Evolutionary conservation across 2,888 invertebrate genomes (phyloP), one percentile per base, ranked within the genome.

Genomic region (Lacanobia wlatinum): DNA sequence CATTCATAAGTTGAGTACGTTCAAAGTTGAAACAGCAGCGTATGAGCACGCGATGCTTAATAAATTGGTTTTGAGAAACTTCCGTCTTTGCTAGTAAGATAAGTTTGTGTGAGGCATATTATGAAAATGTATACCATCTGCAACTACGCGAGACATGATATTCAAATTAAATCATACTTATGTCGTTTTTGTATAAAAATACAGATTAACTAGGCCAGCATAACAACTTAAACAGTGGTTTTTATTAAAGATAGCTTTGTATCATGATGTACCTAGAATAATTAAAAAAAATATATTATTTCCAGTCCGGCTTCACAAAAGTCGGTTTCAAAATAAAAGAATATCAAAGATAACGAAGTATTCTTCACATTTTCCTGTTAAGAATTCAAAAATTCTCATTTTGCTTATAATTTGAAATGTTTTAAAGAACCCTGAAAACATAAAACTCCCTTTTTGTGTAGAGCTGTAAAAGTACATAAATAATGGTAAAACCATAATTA

Each of bases 51-150:
- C 12, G 18, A 67, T 53, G 40, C 12, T 60, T 16, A 7, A 18
- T 16, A 55, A 68, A 74, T 68, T 60, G 48, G 34, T 56, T 77
- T 55, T 38, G 1, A 46, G 61, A 74, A 55, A 60, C 48, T 74
- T 59, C 2, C 18, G 16, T 59, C 46, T 67, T 23, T 23, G 16
- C 34, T 28, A 48, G 12, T 43, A 18, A n/a, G 14, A 12, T 8
- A 65, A 40, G 14, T 67, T 48, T 59, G 8, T 34, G 34, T 28
- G 28, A 28, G 28, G 2, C 28, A 48, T 34, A 14, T 48, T 75
- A 56, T n/a, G 50, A 12, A 34, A 40, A 61, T n/a, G 8, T 59
- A 56, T 9, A 12, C 16, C 18, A 6, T 40, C 38, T 48, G 40
- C 1, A 5, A 43, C 12, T 58, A 28, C 12, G 18, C 0, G 21